Percentiles rank a stretch among this genome's conserved stretches.
phyloP scores from a whole-genome alignment of 2,797 vertebrate species.

The Lateolabrax maculatus region DNA sequence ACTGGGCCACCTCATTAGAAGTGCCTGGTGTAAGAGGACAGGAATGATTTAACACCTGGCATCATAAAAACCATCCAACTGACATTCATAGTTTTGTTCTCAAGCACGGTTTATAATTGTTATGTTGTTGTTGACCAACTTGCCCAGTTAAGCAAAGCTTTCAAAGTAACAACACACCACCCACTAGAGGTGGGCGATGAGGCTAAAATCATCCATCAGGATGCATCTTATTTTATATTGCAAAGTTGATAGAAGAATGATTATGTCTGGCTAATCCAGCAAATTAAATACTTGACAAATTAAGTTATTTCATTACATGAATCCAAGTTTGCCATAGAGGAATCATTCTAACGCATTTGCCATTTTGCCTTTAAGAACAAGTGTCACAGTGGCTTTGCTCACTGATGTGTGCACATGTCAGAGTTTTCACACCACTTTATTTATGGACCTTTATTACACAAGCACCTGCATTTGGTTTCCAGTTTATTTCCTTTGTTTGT shows the following conservation, averaged over 20 bases:
- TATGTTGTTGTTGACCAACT: not conserved
- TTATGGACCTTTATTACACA: not conserved
- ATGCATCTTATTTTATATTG: not conserved
- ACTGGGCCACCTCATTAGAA: conserved; percentile 97
- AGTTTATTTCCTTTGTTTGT: not conserved
- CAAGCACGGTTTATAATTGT: not conserved
- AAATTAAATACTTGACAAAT: not conserved
- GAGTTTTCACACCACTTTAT: conserved; percentile 2
- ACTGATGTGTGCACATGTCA: not conserved
- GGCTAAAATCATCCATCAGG: not conserved
- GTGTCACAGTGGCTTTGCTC: not conserved
- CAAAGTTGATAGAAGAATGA: too few species aligned
- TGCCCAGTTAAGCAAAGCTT: not conserved
- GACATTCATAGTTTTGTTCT: not conserved
- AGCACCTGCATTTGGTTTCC: not conserved
- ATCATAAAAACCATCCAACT: not conserved
- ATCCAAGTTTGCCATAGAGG: not conserved
- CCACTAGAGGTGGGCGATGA: not conserved
- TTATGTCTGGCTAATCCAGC: not conserved
- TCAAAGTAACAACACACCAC: not conserved
- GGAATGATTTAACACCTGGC: not conserved
- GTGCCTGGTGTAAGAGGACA: conserved; percentile 85
- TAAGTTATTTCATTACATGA: not conserved
- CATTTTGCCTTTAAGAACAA: too few species aligned
- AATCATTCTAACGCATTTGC: not conserved